These are phyloP conservation scores for Triops cancriformis DNA, from an alignment of 1,140 invertebrate genomes.

Conservation along the genomic window DNA sequence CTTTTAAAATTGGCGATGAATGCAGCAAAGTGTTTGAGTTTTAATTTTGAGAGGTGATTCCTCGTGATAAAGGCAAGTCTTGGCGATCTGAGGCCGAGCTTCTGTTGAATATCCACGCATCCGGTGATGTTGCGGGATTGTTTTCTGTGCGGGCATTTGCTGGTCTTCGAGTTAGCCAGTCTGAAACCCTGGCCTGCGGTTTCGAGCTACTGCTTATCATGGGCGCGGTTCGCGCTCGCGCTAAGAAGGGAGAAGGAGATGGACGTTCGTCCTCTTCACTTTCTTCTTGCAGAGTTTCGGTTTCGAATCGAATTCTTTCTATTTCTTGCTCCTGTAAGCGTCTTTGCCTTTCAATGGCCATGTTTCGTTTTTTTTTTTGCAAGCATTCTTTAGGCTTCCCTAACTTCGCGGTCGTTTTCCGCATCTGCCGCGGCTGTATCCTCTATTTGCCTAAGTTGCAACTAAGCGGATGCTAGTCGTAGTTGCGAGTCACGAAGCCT, in stretches of 20 bases:
- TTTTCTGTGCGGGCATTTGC: background rate
- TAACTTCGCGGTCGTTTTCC: background rate
- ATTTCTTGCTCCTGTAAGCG: no score
- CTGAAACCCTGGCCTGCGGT: background rate
- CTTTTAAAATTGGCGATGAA: slow-evolving; percentile 7
- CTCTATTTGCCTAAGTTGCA: background rate
- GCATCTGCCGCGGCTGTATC: background rate
- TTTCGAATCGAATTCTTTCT: background rate
- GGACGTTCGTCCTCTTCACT: background rate
- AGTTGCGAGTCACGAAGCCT: background rate
- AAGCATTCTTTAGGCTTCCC: background rate
- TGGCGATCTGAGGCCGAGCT: background rate
- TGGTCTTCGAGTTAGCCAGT: background rate
- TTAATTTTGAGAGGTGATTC: slow-evolving; percentile 4
- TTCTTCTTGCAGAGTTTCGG: background rate
- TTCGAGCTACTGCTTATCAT: no score
- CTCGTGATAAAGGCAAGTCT: background rate
- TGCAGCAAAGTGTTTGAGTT: background rate
- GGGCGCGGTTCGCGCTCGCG: background rate
- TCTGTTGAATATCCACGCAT: background rate
- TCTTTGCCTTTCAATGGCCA: no score
- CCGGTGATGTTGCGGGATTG: background rate
- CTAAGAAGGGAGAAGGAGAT: background rate
- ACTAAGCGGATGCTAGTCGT: background rate
- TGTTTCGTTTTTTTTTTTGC: no score